Base-by-base conservation (phyloP, 2,888 invertebrate genomes). In the Mimas tiliae region DNA sequence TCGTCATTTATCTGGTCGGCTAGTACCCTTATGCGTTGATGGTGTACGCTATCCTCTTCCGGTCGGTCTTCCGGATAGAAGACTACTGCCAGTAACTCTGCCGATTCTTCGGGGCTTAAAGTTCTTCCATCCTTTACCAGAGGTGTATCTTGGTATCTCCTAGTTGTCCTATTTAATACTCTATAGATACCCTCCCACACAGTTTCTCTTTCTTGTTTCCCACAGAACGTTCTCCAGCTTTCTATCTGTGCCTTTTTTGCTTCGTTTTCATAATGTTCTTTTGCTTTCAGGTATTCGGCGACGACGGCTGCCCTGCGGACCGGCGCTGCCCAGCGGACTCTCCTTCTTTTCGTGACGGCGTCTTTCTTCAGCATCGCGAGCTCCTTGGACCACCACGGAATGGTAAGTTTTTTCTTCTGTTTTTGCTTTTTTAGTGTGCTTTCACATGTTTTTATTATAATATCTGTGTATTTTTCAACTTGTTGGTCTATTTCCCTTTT, bases 361-460 rank as follows among this genome's bases (percentile, higher is more conserved):
- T 67, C 47, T 9, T 63, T 64, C 53, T 72, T 74, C 66, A 71
- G 8, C 12, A 48, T 58, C 0, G 38, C 64, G 14, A 74, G 71
- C 27, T 71, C 68, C 0, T 67, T 62, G 63, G 68, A 53, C 76
- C 74, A 76, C 74, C 73, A 75, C 27, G 74, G 72, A 19, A 67
- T 14, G 33, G 34, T 68, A 4, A 47, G 8, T 12, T 0, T 52
- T 11, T 63, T 19, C 33, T 33, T 47, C 21, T 8, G 63, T 45
- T 66, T 65, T n/a, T 19, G 52, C 52, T 50, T 53, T 1, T 53
- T 65, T 48, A 68, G 64, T 0, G 45, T 34, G 0, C 14, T 16
- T 6, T 52, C 42, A 42, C 68, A 67, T 33, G 68, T 47, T 27
- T 58, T 34, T n/a, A 3, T 65, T 21, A 68, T 62, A n/a, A 42